A percentile compares a stretch with the other conserved stretches of the same genome.
These are phyloP conservation scores for Numida meleagris DNA, from an alignment of 2,113 vertebrate species.

Conservation along the genomic window DNA sequence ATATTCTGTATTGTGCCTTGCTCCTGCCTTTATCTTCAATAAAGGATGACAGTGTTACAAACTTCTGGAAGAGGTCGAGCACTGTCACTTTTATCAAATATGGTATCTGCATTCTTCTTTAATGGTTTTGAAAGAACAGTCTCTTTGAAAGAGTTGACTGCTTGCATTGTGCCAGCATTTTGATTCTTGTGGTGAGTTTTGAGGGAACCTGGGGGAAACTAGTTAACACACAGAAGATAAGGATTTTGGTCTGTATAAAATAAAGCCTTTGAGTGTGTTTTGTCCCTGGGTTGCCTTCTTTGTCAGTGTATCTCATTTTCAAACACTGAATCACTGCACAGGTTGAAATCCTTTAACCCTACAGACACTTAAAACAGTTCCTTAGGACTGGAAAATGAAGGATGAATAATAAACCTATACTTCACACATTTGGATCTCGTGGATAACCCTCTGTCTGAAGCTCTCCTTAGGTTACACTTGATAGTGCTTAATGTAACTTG, in stretches of 20 bases:
- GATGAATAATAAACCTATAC: not conserved
- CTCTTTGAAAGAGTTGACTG: not conserved
- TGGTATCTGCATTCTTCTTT: slow-evolving; percentile 25
- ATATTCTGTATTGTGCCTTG: slow-evolving; percentile 28
- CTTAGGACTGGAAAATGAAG: not conserved
- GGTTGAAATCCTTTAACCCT: not conserved
- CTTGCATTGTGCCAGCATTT: not conserved
- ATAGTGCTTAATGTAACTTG: not conserved
- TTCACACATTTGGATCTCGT: not conserved
- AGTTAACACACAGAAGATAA: not conserved
- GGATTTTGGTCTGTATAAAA: not conserved
- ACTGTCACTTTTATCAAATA: slow-evolving; percentile 40
- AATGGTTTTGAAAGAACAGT: not conserved
- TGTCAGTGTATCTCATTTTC: not conserved
- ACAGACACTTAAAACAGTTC: not conserved
- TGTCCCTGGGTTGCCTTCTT: not conserved
- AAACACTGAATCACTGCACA: not conserved
- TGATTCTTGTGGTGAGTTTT: not conserved
- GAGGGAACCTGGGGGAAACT: not conserved
- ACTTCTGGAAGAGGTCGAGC: slow-evolving; percentile 40
- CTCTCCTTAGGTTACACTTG: not conserved
- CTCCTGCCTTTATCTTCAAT: slow-evolving; percentile 2
- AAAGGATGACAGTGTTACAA: slow-evolving; percentile 43
- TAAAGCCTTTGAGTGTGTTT: not conserved
- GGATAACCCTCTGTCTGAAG: not conserved